Evolutionary conservation across 2,797 vertebrate genomes (phyloP), one percentile per base, ranked within the genome.

Genomic region (Thunnus albacares): DNA sequence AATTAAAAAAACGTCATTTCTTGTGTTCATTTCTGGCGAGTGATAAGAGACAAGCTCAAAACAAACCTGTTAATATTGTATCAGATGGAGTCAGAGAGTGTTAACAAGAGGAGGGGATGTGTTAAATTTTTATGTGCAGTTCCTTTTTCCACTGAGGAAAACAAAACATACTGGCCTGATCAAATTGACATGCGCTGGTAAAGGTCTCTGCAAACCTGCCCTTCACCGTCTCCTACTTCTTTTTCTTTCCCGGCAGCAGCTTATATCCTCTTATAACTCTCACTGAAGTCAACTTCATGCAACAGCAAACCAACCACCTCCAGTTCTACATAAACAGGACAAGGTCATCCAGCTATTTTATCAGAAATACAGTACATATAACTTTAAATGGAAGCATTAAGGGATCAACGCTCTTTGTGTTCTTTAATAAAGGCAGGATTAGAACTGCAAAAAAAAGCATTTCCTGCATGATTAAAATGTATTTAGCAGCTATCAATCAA

Each of bases 101-200:
- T 86, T 89, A 88, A 86, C 75, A 74, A 90, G 91, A 82, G 80
- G 73, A 81, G 26, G 62, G 59, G 71, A 84, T 67, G 80, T 77
- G 65, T 79, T 93, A 0, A 90, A 93, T 93, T 76, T 93, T 92
- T 92, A 94, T 89, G 83, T 1, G 14, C 49, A 45, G 82, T 69
- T 85, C 30, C 76, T 78, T 86, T 90, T 87, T 83, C 73, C 73
- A 71, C 65, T 0, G 67, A 83, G 78, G 52, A 82, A 92, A 92
- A 87, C 71, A 86, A 85, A 91, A 83, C 78, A 76, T 57, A 82
- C 30, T 2, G 55, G 47, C 49, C 60, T 77, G 89, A 90, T 92
- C 83, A 91, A 84, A 90, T 81, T 76, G 78, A 86, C 88, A 81
- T 81, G 80, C 45, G 12, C 65, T 66, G 51, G 38, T 75, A 86